Evolutionary conservation across 2,888 invertebrate species (phyloP), one percentile per base, ranked within the genome.

Genomic region (Mactromeris polynyma): DNA sequence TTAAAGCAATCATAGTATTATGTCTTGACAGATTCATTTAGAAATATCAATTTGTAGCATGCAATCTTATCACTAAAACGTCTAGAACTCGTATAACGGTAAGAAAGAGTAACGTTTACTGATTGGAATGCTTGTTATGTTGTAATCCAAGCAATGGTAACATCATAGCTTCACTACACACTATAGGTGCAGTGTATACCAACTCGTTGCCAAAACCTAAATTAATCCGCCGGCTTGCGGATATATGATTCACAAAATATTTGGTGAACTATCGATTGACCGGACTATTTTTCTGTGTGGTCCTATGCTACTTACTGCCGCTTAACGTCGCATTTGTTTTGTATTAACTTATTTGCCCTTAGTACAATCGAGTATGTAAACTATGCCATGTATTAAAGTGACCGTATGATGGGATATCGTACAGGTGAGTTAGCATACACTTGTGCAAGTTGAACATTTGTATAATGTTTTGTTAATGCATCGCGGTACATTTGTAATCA

Each of bases 341-440:
- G 36, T 73, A 73, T 73, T 73, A 73, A 73, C 73, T 73, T 73
- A 73, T 73, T 73, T 73, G 36, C 19, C 33, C 31, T 73, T 36
- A 36, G 17, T 73, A 64, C 58, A 64, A 64, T 26, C 9, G n/a
- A 26, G 58, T n/a, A 26, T 64, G 46, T 11, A n/a, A 64, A 26
- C 3, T 64, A 64, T 64, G 58, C 26, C 6, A 26, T 26, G 3
- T 26, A 64, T 21, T 64, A 26, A 64, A 64, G n/a, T 26, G 26
- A 64, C 26, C 26, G 58, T 26, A 64, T 26, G 58, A 64, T 64
- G 7, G 9, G 58, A 64, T 58, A 26, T 26, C 26, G 4, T n/a
- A 64, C 58, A 26, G 26, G 26, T 26, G 26, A 64, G 9, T 64
- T n/a, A 26, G 26, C n/a, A 64, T 26, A n/a, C 4, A 26, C 9